phyloP scores from a whole-genome alignment of 1,140 invertebrate species.

The Leptinotarsa lineolata region DNA sequence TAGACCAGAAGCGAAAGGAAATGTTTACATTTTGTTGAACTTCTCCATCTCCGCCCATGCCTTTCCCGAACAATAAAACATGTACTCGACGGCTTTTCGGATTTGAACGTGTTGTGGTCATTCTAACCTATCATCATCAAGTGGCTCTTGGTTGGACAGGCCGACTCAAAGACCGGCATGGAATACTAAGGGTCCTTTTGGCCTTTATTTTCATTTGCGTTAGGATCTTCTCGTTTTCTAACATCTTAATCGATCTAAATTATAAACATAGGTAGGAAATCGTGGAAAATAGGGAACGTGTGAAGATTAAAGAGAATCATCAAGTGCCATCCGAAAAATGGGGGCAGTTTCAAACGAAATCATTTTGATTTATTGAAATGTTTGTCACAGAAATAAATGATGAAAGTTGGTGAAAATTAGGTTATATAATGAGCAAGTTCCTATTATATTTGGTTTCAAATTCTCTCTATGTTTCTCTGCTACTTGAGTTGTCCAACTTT shows the following conservation, averaged over 20 bases:
- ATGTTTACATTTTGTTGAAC: too few relatives aligned
- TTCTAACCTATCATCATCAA: constrained; percentile 53
- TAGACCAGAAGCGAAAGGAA: too few relatives aligned
- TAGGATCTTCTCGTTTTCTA: neutral
- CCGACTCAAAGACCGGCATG: constrained; percentile 33
- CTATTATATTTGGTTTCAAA: too few relatives aligned
- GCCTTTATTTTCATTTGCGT: neutral
- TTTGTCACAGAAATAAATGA: too few relatives aligned
- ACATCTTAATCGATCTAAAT: constrained; percentile 5
- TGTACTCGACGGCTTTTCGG: constrained; percentile 45
- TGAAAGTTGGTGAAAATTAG: too few relatives aligned
- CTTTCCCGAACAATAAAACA: constrained; percentile 15
- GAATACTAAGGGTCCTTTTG: constrained; percentile 45
- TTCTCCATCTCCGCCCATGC: neutral
- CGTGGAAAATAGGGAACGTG: neutral
- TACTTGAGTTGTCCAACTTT: too few relatives aligned
- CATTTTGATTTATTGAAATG: too few relatives aligned
- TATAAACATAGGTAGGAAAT: constrained; percentile 17
- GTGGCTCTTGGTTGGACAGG: constrained; percentile 37
- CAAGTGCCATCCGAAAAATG: too few relatives aligned
- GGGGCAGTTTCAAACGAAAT: too few relatives aligned
- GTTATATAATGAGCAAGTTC: too few relatives aligned
- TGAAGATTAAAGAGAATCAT: too few relatives aligned
- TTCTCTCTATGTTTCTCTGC: too few relatives aligned
- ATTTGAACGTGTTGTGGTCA: constrained; percentile 41